Evolutionary conservation across 2,113 vertebrate genomes (phyloP).

Genomic region (Conger conger): DNA sequence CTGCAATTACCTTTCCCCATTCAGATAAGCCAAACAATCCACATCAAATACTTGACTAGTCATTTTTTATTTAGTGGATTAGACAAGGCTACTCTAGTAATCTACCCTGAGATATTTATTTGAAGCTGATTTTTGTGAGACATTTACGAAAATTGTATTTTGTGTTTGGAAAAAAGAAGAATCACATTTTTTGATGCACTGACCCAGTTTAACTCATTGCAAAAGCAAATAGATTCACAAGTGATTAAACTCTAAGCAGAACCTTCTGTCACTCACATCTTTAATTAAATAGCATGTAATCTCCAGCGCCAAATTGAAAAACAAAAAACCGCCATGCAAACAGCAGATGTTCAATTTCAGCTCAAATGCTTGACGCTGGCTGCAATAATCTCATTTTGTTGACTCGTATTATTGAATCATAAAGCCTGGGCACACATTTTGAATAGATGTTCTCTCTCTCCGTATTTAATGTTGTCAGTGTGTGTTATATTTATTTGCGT

Average conservation of each 20-base stretch:
- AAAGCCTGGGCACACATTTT: neutral
- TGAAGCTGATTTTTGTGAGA: neutral
- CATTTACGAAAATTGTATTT: neutral
- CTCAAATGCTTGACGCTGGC: neutral
- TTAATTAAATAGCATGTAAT: neutral
- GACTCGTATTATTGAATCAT: neutral
- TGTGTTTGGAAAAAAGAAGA: too few relatives aligned
- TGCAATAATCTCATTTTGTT: neutral
- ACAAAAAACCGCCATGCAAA: neutral
- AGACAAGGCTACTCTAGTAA: too few relatives aligned
- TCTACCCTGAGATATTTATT: neutral
- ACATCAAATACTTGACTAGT: too few relatives aligned
- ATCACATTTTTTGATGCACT: neutral
- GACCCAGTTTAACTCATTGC: neutral
- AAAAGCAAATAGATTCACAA: neutral
- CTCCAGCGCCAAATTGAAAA: neutral
- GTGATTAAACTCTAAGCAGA: slow-evolving; percentile 4
- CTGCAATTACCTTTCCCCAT: too few relatives aligned
- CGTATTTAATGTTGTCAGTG: neutral
- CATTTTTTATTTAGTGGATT: too few relatives aligned
- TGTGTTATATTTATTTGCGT: neutral
- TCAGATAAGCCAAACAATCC: too few relatives aligned
- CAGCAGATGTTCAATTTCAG: neutral
- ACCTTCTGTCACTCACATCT: neutral
- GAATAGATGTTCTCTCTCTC: neutral